phyloP scores from a whole-genome alignment of 2,113 vertebrate species.

The Rhinoderma darwinii region DNA sequence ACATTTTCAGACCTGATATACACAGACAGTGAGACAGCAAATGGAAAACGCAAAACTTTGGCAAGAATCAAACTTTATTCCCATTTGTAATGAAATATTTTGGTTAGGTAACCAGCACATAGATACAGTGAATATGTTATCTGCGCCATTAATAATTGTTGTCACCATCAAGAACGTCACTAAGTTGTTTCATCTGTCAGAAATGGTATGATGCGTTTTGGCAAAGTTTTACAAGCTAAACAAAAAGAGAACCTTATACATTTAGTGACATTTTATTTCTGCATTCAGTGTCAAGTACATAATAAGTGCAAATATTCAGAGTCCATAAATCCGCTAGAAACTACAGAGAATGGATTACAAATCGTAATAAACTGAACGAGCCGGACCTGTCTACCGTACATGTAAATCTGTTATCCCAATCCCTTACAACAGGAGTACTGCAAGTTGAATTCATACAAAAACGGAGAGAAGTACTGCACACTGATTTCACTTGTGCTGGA shows the following conservation, averaged over 20 bases:
- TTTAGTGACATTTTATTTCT: conserved; percentile 98
- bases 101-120: conserved; percentile 30
- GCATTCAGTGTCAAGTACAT: conserved; percentile 98
- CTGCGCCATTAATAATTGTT: conserved; percentile 31
- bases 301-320: conserved; percentile 96
- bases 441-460: conserved; percentile 89
- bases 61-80: conserved; percentile 51
- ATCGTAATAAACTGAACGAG: conserved; percentile 93
- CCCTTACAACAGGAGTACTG: conserved; percentile 88
- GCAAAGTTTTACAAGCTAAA: conserved; percentile 40
- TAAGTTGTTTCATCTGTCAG: not conserved
- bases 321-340: conserved; percentile 90
- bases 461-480: conserved; percentile 87
- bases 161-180: not conserved
- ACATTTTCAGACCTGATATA: no score
- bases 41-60: conserved; percentile 41
- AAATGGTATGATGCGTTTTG: conserved; percentile 11
- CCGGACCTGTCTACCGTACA: conserved; percentile 86
- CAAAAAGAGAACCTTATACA: conserved; percentile 73
- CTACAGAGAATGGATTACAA: conserved; percentile 96
- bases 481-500: conserved; percentile 87
- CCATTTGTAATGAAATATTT: conserved; percentile 45
- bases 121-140: conserved; percentile 34
- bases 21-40: not conserved
- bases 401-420: conserved; percentile 86